Evolutionary conservation across 2,888 invertebrate species (phyloP), one percentile per base, ranked within the genome.

Genomic region (Deilephila elpenor): DNA sequence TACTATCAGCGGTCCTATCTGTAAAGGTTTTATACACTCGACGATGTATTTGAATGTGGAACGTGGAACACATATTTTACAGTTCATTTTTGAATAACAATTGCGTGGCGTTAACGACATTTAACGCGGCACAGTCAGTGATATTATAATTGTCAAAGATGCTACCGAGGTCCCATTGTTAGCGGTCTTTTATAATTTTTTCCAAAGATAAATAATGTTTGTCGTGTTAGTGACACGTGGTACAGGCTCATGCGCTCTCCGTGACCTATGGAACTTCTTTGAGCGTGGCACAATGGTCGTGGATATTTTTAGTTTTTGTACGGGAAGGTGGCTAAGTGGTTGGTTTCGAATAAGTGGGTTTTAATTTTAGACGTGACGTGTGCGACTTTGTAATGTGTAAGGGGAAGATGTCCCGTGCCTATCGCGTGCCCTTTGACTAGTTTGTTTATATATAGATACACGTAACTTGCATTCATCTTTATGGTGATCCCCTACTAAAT

Each of bases 131-230:
- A 79, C 78, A 80, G 83, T 80, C 87, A 81, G 83, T 85, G 90
- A 93, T 92, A 94, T 93, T 94, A 94, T 94, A 94, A 94, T 94
- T 94, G 94, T 94, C 93, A 94, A 94, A 94, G 94, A 94, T 94
- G 94, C 94, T 94, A 94, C 94, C 91, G 92, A 92, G 88, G 88
- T 82, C 84, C 92, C 87, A 93, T 94, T 94, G 94, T 94, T 90
- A 88, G 86, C 89, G 91, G 90, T 87, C 94, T 93, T 94, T 94
- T 92, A 93, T 93, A 92, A 90, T 91, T 92, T 93, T 93, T 93
- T 92, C 44, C 80, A 90, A 91, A 92, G 93, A 94, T 93, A 94
- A 94, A 94, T 94, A 94, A 91, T 89, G 93, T 93, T 93, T 92
- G 91, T 93, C 94, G 91, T 94, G 94, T 91, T 93, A 86, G 90